Percentiles rank a stretch among this genome's conserved stretches.
These are phyloP conservation scores for Muntiacus reevesi DNA, from an alignment of 2,113 vertebrate species.

Conservation along the genomic window DNA sequence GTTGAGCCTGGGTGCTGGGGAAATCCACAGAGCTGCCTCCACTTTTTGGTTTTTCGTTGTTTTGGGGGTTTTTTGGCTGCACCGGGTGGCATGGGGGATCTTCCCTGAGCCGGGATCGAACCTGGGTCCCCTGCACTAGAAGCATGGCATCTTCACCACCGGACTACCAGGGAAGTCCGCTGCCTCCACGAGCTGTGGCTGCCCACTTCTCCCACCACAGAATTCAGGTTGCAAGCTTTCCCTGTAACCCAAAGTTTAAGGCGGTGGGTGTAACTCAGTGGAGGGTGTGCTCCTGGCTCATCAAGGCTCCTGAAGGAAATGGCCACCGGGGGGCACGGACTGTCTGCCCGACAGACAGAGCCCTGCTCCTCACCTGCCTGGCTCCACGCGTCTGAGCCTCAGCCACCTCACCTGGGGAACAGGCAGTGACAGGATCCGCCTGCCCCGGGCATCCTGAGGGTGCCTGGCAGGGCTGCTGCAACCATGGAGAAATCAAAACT, in stretches of 20 bases:
- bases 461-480: not conserved
- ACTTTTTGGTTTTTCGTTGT: not conserved
- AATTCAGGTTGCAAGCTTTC: not conserved
- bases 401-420: not conserved
- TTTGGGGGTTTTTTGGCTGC: not conserved
- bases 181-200: not conserved
- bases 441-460: accelerated
- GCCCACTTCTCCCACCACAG: not conserved
- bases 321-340: not conserved
- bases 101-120: not conserved
- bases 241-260: not conserved
- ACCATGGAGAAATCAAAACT: accelerated
- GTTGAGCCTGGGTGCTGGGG: not conserved
- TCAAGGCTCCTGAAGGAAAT: not conserved
- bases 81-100: not conserved
- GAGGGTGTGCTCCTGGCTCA: not conserved
- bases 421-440: accelerated
- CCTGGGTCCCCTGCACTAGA: not conserved
- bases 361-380: not conserved
- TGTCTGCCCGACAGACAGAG: not conserved
- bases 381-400: not conserved
- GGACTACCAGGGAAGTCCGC: not conserved
- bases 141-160: not conserved
- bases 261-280: accelerated
- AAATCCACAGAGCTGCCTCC: not conserved